A percentile compares a stretch with the other conserved stretches of the same genome.
Conservation (phyloP, 2,888 invertebrate species). For the Megaustenia siamemsis region DNA sequence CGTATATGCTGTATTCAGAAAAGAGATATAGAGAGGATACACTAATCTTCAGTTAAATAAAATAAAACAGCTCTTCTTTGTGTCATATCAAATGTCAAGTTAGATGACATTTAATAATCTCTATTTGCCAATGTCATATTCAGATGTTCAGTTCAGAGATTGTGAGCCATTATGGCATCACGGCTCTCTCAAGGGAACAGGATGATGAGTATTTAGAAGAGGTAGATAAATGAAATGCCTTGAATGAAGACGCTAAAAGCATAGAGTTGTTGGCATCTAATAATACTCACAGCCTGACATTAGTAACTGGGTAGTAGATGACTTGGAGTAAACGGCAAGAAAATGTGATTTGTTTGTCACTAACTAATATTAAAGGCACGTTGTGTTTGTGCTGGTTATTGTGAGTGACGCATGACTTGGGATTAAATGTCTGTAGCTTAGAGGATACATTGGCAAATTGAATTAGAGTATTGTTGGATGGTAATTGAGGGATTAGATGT, state of each 20-base stretch:
- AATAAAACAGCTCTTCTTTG: no score
- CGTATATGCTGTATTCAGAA: no score
- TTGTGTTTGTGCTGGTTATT: not conserved
- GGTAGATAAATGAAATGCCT: conserved; percentile 44
- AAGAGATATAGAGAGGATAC: no score
- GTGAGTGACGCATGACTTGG: no score
- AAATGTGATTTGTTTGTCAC: not conserved
- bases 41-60: no score
- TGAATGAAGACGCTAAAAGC: not conserved
- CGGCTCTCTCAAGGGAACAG: conserved; percentile 70
- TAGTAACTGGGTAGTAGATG: not conserved
- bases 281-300: not conserved
- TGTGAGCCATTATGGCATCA: conserved; percentile 76
- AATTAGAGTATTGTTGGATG: not conserved
- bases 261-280: not conserved
- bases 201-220: conserved; percentile 65
- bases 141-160: conserved; percentile 78
- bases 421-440: no score
- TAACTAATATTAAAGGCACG: conserved; percentile 14
- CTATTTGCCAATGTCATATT: conserved; percentile 37
- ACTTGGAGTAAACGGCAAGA: not conserved
- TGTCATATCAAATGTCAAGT: no score
- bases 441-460: no score
- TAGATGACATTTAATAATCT: not conserved
- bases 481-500: no score